A percentile compares a stretch with the other conserved stretches of the same genome.
phyloP scores from a whole-genome alignment of 2,797 vertebrate genomes.

The Sphaeramia orbicularis region DNA sequence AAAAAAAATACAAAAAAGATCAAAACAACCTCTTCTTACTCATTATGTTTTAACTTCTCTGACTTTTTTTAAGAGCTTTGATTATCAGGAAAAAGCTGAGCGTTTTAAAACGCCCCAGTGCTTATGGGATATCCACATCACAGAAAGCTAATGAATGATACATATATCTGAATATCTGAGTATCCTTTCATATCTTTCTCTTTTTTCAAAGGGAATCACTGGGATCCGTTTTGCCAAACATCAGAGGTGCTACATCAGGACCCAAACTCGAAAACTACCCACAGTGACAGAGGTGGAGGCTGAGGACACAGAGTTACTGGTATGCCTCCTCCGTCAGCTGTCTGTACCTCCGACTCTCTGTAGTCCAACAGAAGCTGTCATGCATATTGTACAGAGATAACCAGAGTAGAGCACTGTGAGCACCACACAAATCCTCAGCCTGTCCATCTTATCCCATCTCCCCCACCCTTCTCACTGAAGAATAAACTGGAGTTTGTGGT shows the following conservation, averaged over 20 bases:
- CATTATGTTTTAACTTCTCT: constrained; percentile 69
- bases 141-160: constrained; percentile 74
- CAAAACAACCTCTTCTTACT: constrained; percentile 66
- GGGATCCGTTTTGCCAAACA: constrained; percentile 95
- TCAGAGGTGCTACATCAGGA: constrained; percentile 98
- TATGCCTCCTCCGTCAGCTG: constrained; percentile 62
- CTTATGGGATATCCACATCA: constrained; percentile 65
- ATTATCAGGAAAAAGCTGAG: constrained; percentile 68
- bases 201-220: constrained; percentile 91
- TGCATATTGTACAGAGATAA: constrained; percentile 79
- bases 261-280: constrained; percentile 93
- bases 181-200: constrained; percentile 56
- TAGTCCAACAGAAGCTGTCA: constrained; percentile 67
- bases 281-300: constrained; percentile 81
- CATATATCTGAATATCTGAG: constrained; percentile 75
- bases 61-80: constrained; percentile 74
- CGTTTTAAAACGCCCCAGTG: constrained; percentile 62
- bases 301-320: constrained; percentile 84
- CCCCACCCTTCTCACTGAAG: constrained; percentile 71
- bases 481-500: constrained; percentile 81
- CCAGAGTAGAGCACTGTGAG: constrained; percentile 61
- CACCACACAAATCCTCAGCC: constrained; percentile 70
- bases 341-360: constrained; percentile 57
- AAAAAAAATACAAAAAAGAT: constrained; percentile 43
- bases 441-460: constrained; percentile 76